A percentile compares a stretch with the other conserved stretches of the same genome.
Evolutionary conservation across 2,888 invertebrate genomes (phyloP).

Genomic region (Eugnorisma glareosa): DNA sequence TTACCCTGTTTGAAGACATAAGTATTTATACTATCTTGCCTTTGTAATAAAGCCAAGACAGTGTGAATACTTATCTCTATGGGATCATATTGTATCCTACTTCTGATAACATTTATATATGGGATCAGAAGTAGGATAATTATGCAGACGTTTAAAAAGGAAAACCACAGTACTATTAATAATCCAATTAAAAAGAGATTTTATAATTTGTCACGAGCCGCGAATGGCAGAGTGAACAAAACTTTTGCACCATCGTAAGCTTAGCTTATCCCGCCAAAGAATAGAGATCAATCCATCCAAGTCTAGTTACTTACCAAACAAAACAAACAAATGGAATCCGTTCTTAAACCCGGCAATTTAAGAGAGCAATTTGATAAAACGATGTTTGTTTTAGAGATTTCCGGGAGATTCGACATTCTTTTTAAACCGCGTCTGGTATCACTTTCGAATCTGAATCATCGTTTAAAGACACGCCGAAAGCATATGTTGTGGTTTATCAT

Average conservation of each 20-base stretch:
- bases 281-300: slow-evolving; percentile 3
- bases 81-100: too few species aligned
- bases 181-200: slow-evolving; percentile 10
- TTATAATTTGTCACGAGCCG: neutral
- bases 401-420: slow-evolving; percentile 32
- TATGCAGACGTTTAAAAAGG: neutral
- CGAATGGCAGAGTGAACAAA: slow-evolving; percentile 15
- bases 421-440: slow-evolving; percentile 12
- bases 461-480: neutral
- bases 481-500: neutral
- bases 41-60: neutral
- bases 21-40: neutral
- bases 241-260: slow-evolving; percentile 7
- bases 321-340: neutral
- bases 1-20: neutral
- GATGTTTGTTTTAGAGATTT: neutral
- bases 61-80: neutral
- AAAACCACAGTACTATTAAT: neutral
- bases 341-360: neutral
- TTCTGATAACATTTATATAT: too few species aligned
- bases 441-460: slow-evolving; percentile 50
- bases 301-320: neutral
- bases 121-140: neutral
- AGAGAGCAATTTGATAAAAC: neutral
- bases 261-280: slow-evolving; percentile 6